These are phyloP conservation scores for Australoheros facetus DNA, from an alignment of 2,797 vertebrate genomes.

Conservation along the genomic window DNA sequence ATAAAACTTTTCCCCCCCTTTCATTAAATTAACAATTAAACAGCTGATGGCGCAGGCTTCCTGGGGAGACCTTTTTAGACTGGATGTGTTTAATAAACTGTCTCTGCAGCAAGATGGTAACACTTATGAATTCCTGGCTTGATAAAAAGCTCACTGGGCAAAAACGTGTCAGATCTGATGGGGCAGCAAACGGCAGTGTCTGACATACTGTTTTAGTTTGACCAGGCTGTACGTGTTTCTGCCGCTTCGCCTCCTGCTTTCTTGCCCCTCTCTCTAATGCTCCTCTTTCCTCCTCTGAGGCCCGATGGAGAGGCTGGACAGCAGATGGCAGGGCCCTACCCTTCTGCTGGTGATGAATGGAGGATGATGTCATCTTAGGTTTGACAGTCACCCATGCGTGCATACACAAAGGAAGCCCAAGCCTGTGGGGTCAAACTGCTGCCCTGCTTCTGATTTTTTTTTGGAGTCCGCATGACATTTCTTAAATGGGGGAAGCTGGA, in stretches of 20 bases:
- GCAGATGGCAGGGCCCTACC: conserved; percentile 92
- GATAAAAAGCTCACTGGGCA: conserved; percentile 56
- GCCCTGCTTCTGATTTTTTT: conserved; percentile 88
- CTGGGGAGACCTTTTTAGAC: conserved; percentile 32
- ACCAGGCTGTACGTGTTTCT: conserved; percentile 82
- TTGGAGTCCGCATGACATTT: conserved; percentile 89
- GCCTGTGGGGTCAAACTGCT: conserved; percentile 84
- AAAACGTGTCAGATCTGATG: conserved; percentile 70
- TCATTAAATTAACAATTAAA: conserved; percentile 65
- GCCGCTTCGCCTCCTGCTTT: conserved; percentile 39
- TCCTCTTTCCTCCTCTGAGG: conserved; percentile 70
- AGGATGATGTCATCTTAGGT: conserved; percentile 96
- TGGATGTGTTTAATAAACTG: conserved; percentile 48
- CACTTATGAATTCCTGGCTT: conserved; percentile 54
- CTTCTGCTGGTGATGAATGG: conserved; percentile 91
- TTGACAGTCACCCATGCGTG: conserved; percentile 86
- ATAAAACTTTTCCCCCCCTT: conserved; percentile 55
- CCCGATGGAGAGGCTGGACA: conserved; percentile 78
- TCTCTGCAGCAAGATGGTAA: conserved; percentile 43
- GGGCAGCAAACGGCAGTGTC: conserved; percentile 62
- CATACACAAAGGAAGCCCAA: conserved; percentile 87
- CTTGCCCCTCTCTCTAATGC: conserved; percentile 46
- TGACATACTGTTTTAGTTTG: conserved; percentile 85
- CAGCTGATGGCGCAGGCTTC: conserved; percentile 51
- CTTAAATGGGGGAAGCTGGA: conserved; percentile 90